Evolutionary conservation across 2,888 invertebrate species (phyloP), one percentile per base, ranked within the genome.

Genomic region (Tillus elongatus): DNA sequence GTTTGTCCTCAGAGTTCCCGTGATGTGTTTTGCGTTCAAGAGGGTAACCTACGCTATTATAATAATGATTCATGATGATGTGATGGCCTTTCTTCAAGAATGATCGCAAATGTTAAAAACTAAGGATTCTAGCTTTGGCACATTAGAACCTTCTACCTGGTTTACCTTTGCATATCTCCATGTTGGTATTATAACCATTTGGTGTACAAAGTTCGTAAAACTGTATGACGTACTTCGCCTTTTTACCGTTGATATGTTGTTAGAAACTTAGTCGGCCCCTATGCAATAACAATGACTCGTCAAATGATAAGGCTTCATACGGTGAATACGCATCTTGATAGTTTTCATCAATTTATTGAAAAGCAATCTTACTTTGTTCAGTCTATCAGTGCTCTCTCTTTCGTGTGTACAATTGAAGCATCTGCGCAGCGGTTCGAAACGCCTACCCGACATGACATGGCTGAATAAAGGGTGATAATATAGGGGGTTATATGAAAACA

Each of bases 61-160:
- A 49, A 39, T 40, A 50, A 35, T 48, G 49, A 27, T 56, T 52
- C 52, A 54, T 56, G 36, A 40, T 53, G 12, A 58, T 31, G 34
- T 53, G 40, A 41, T 53, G 51, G 14, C 54, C 54, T 36, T 51
- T 49, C 33, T 50, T 40, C 10, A 57, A 36, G 38, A 51, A n/a
- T n/a, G n/a, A n/a, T n/a, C n/a, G n/a, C n/a, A n/a, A n/a, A n/a
- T n/a, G n/a, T n/a, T 33, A 35, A 54, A 34, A 4, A 54, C 52
- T 31, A 50, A 35, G 19, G 41, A 29, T 41, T 51, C 50, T 10
- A 29, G 30, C 11, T 29, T 11, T 11, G n/a, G 6, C 24, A 34
- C 28, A 29, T 39, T 11, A 12, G 33, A n/a, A n/a, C n/a, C n/a
- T n/a, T n/a, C n/a, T n/a, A n/a, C n/a, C n/a, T n/a, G n/a, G n/a